Conservation (phyloP, 2,797 vertebrate species). For the Mus spretus region DNA sequence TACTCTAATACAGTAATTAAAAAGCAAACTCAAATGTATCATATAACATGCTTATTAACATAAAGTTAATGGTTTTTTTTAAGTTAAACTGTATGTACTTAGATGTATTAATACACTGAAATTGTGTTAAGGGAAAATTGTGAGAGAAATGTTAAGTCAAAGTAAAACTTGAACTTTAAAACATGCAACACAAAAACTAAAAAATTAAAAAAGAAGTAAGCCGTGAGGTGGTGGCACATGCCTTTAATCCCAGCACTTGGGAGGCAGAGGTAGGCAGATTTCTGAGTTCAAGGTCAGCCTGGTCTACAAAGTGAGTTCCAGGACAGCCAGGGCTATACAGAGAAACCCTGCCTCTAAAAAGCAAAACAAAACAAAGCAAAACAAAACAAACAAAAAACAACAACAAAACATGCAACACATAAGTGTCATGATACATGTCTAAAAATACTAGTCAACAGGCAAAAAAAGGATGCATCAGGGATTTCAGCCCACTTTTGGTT, state of each 20-base stretch:
- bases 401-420: background rate
- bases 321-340: too few relatives aligned
- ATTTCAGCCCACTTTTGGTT: background rate
- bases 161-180: background rate
- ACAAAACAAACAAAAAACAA: background rate
- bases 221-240: too few relatives aligned
- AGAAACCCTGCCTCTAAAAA: too few relatives aligned
- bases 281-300: too few relatives aligned
- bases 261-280: too few relatives aligned
- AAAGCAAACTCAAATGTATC: background rate
- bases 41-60: background rate
- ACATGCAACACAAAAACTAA: too few relatives aligned
- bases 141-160: background rate
- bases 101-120: background rate
- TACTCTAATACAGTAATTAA: background rate
- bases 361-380: background rate
- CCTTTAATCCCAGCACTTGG: too few relatives aligned
- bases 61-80: background rate
- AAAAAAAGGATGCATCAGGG: too few relatives aligned
- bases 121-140: background rate
- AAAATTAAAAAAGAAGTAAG: too few relatives aligned
- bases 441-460: background rate
- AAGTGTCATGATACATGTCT: background rate
- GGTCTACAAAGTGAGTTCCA: too few relatives aligned
- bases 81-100: background rate